A percentile compares a stretch with the other conserved stretches of the same genome.
These are phyloP conservation scores for Cinclus mexicanus DNA, from an alignment of 2,113 vertebrate species.

Conservation along the genomic window DNA sequence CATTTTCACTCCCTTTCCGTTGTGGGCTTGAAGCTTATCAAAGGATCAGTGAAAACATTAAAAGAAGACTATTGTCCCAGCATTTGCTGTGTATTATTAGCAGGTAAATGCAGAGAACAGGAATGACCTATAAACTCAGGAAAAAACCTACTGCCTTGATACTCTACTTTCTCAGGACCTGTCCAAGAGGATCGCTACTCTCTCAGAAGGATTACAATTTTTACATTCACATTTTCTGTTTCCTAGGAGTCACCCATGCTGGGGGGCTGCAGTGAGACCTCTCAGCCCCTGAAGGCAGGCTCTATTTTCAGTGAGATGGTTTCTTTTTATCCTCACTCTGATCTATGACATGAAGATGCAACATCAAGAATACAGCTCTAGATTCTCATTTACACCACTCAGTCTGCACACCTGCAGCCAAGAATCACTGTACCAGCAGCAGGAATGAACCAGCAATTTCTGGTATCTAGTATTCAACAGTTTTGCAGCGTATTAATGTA, in stretches of 20 bases:
- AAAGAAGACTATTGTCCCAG: background rate
- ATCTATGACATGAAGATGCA: background rate
- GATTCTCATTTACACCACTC: background rate
- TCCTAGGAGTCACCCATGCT: background rate
- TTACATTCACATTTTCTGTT: background rate
- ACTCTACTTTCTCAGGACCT: fast-evolving
- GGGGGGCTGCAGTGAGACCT: background rate
- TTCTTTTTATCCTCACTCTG: background rate
- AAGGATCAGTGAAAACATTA: background rate
- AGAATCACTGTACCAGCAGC: background rate
- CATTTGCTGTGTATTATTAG: background rate
- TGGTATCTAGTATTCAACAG: background rate
- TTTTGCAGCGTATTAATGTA: background rate
- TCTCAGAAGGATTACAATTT: background rate
- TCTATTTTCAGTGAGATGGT: background rate
- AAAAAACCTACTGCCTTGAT: fast-evolving
- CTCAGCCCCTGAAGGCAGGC: background rate
- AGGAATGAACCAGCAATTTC: background rate
- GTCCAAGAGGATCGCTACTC: background rate
- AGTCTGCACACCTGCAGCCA: background rate
- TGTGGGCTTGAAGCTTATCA: background rate
- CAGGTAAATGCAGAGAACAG: background rate
- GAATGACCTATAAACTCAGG: background rate
- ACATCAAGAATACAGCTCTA: background rate
- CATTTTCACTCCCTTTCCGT: background rate